Conservation (phyloP, 2,797 vertebrate species). For the Decapterus maruadsi region DNA sequence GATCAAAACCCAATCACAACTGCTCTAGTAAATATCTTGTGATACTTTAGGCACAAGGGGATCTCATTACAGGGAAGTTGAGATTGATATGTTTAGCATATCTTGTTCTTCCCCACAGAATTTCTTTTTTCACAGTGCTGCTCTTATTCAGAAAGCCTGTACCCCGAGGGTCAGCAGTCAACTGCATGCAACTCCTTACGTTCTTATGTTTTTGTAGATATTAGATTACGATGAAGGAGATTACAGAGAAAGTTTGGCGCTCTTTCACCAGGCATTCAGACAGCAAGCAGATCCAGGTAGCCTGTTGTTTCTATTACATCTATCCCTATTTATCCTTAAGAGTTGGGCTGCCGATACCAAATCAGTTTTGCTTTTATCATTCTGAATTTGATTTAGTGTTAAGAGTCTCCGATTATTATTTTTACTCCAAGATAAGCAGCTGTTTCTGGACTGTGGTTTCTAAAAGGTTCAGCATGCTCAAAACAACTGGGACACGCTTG, state of each 20-base stretch:
- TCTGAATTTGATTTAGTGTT: background rate
- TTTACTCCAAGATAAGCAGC: background rate
- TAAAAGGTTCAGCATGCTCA: background rate
- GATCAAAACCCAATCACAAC: constrained; percentile 69
- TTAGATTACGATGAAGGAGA: constrained; percentile 60
- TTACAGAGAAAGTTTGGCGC: constrained; percentile 45
- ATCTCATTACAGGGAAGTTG: constrained; percentile 51
- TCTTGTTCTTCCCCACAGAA: constrained; percentile 43
- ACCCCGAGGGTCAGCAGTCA: constrained; percentile 58
- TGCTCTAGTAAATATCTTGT: constrained; percentile 59
- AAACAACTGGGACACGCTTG: background rate
- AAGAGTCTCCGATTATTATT: constrained; percentile 2
- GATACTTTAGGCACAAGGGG: constrained; percentile 60
- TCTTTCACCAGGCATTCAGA: constrained; percentile 38
- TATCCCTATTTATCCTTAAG: constrained; percentile 9
- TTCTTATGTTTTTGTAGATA: constrained; percentile 47
- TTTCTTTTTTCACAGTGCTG: constrained; percentile 28
- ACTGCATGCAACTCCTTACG: constrained; percentile 43
- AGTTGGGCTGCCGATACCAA: background rate
- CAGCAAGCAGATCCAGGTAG: constrained; percentile 39
- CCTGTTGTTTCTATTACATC: constrained; percentile 14
- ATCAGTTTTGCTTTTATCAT: background rate
- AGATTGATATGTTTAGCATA: constrained; percentile 67
- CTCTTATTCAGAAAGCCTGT: constrained; percentile 49
- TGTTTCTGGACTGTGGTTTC: background rate